Base-by-base conservation (phyloP, 2,888 invertebrate genomes). In the Watsonalla cultraria region DNA sequence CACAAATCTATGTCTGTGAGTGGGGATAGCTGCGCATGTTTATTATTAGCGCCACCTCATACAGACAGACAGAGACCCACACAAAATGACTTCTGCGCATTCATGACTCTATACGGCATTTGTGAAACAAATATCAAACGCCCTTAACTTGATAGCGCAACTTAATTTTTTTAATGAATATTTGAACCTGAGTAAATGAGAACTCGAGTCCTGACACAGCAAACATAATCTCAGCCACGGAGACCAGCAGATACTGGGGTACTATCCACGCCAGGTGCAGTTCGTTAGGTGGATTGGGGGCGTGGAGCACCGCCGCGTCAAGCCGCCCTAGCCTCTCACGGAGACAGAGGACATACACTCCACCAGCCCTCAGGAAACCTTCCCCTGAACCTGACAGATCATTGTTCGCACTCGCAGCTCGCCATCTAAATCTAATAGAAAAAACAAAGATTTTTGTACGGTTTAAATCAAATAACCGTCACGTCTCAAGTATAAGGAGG, bases 151-250 rank as follows among this genome's bases (percentile, higher is more conserved):
- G 24, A 2, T 2, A 24, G 24, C 24, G 1, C 1, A 24, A 24
- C 1, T 24, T n/a, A n/a, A 24, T 24, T 24, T 42, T 11, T 42
- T 5, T 42, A 42, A 5, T 11, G 11, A 1, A 42, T 42, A 42
- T 5, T 34, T 24, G 54, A 47, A 83, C 95, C 92, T 96, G 95
- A 5, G 95, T 95, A 74, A 96, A 97, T 0, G 96, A 95, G 80
- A 97, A 97, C 71, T 95, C 94, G 15, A 96, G 86, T 0, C 96
- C 97, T 4, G 96, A 95, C 6, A 96, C 93, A 0, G 95, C 95
- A 74, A 97, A 95, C 91, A 97, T 93, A 47, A 96, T 94, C 84
- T 97, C 97, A 0, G 95, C 96, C 5, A 94, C 78, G 0, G 96
- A 96, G 53, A 97, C 94, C 9, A 96, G 85, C 42, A 96, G 77